Evolutionary conservation across 2,113 vertebrate genomes (phyloP), one percentile per base, ranked within the genome.

Genomic region (Melanostigma gelatinosum): DNA sequence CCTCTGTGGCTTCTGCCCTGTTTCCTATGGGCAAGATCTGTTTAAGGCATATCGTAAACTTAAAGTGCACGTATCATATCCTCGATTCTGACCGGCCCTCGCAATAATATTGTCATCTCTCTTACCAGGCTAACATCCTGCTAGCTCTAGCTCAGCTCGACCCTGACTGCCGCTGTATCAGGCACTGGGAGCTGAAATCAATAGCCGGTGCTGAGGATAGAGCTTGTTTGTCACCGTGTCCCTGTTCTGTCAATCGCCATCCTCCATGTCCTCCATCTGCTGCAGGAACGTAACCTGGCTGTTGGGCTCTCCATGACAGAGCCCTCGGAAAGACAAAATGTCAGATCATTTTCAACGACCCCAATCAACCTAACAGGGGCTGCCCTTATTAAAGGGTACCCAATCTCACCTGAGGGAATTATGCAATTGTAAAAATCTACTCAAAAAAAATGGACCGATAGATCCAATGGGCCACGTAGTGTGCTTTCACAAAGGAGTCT

Each of bases 101-200:
- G 42, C 27, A 29, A 81, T 88, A 87, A 87, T 57, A 80, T 76
- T 80, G 78, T 91, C 68, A 85, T 87, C 79, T 82, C 50, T 58
- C 74, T 84, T 77, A 80, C 73, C 79, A 79, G 71, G 81, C 78
- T 87, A 84, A 84, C 52, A 88, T 72, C 71, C 85, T 68, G 61
- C 87, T 71, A 85, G 82, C 87, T 73, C 40, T 66, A 44, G 86
- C 83, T 76, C 66, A 67, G 84, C 58, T 57, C 15, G 86, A 92
- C 89, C 92, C 88, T 90, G 91, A 88, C 85, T 86, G 75, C 88
- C 83, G 88, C 88, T 82, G 79, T 86, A 87, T 90, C 85, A 86
- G 83, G 82, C 83, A 70, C 89, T 89, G 80, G 84, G 89, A 92
- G 90, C 89, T 88, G 78, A 92, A 92, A 93, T 93, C 93, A 86